Evolutionary conservation across 2,797 vertebrate genomes (phyloP), one percentile per base, ranked within the genome.

Genomic region (Enteromius afrohamiltoni): DNA sequence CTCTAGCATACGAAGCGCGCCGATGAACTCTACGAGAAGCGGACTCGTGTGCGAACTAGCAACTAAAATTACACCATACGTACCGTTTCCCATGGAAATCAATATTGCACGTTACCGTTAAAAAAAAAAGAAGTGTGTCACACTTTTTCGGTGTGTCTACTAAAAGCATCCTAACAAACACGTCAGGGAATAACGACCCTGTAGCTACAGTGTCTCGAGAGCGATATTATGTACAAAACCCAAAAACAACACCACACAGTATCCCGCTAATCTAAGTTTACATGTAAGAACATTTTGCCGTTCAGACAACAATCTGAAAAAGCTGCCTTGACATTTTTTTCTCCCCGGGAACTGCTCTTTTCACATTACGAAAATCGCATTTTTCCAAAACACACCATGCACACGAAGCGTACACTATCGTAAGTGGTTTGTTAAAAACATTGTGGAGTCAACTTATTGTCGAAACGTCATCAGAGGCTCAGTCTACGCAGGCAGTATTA

Each of bases 401-500:
- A 95, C 93, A 94, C 11, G 92, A 94, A 81, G 86, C 92, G 92
- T 91, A 42, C 40, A 1, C 10, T 42, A 89, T 84, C 31, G 88
- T 92, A 82, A 89, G 92, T 91, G 89, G 58, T 92, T 80, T 2
- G 89, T 83, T 90, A 89, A 87, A 89, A 92, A 89, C 89, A 91
- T 92, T 19, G 80, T 42, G 17, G 2, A 65, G 80, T 51, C 34
- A 85, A 79, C 89, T 45, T 85, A 87, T 86, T 83, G 85, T 88
- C 87, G 85, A 88, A 84, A 92, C 87, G 85, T 84, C 81, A 91
- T 87, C 84, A 90, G 94, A 94, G 94, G 94, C 94, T 95, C 95
- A 95, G 94, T 94, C 92, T 92, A 93, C 88, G 93, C 94, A 95
- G 94, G 94, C 91, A 90, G 94, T 91, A 92, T 90, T 90, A 88